phyloP scores from a whole-genome alignment of 1,140 invertebrate species.

The Rhopalosiphum maidis region DNA sequence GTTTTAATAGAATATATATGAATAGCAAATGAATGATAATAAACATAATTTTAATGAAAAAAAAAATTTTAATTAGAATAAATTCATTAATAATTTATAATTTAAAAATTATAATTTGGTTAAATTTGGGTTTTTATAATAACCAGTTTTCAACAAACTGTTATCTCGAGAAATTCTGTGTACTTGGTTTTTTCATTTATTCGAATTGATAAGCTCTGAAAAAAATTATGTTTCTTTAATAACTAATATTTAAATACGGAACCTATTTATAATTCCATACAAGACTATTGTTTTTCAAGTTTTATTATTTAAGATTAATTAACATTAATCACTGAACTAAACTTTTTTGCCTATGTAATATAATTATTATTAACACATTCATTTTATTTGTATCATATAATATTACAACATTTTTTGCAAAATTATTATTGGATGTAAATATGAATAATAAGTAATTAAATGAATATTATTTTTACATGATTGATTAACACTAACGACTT shows the following conservation, averaged over 20 bases:
- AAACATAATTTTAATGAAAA: neutral
- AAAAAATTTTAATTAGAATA: too few relatives aligned
- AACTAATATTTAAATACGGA: neutral
- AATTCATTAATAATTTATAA: neutral
- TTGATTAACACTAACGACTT: neutral
- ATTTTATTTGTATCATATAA: neutral
- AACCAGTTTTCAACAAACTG: neutral
- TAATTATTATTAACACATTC: too few relatives aligned
- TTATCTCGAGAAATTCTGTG: neutral
- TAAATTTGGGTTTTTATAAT: neutral
- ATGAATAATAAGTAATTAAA: neutral
- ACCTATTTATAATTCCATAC: neutral
- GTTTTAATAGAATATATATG: neutral
- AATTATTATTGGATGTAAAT: neutral
- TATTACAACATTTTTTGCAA: neutral
- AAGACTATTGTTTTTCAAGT: neutral
- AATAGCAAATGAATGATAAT: neutral
- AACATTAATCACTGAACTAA: neutral
- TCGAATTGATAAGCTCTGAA: neutral
- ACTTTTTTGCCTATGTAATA: neutral
- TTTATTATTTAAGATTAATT: neutral
- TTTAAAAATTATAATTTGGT: neutral
- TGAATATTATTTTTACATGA: neutral
- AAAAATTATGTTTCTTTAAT: neutral
- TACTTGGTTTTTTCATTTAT: neutral